These are phyloP conservation scores for Pimephales promelas DNA, from an alignment of 2,113 vertebrate species.

Conservation along the genomic window DNA sequence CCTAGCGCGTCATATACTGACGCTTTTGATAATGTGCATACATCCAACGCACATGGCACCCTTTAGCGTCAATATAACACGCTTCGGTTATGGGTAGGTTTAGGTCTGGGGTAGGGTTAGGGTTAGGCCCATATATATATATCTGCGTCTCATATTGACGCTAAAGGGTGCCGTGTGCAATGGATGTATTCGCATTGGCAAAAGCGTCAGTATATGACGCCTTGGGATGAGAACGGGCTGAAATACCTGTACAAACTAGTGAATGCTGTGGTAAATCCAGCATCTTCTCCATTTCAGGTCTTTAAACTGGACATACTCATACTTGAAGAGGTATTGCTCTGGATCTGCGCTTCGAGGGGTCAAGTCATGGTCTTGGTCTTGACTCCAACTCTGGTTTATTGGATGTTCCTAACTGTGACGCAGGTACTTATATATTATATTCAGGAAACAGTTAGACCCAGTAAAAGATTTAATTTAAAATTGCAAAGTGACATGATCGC, in stretches of 20 bases:
- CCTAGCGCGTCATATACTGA: too few species aligned
- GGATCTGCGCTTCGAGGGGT: not conserved
- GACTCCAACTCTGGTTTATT: constrained; percentile 8
- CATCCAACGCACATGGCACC: too few species aligned
- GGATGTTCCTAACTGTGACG: not conserved
- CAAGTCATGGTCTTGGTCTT: not conserved
- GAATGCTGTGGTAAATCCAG: not conserved
- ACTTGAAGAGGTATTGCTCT: not conserved
- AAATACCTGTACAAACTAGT: not conserved
- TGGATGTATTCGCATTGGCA: too few species aligned
- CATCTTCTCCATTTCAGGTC: not conserved
- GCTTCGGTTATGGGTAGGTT: too few species aligned
- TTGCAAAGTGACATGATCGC: not conserved
- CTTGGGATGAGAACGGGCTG: too few species aligned
- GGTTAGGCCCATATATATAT: too few species aligned
- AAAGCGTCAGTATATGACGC: too few species aligned
- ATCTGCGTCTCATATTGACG: too few species aligned
- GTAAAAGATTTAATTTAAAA: not conserved
- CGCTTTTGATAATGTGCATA: too few species aligned
- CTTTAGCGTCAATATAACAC: too few species aligned
- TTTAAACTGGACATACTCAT: not conserved
- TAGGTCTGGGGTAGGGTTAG: too few species aligned
- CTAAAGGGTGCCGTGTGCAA: too few species aligned
- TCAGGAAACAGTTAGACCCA: not conserved
- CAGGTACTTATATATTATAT: not conserved